Percentiles rank a stretch among this genome's conserved stretches.
phyloP scores from a whole-genome alignment of 2,888 invertebrate species.

The Subacronicta megacephala region DNA sequence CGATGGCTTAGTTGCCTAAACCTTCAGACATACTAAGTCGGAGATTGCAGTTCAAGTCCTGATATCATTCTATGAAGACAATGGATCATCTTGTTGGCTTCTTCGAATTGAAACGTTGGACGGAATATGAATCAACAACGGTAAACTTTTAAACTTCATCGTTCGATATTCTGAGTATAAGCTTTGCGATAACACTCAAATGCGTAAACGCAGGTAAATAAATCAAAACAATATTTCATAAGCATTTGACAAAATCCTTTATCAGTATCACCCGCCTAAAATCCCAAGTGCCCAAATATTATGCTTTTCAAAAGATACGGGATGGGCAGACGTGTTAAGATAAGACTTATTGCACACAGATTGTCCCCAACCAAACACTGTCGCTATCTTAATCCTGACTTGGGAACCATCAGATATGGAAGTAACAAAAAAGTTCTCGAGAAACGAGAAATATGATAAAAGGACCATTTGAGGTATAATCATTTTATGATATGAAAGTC shows the following conservation, averaged over 20 bases:
- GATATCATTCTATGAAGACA: too few relatives aligned
- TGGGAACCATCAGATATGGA: slow-evolving; percentile 47
- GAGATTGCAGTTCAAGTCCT: too few relatives aligned
- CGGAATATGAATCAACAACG: too few relatives aligned
- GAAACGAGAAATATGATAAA: slow-evolving; percentile 39
- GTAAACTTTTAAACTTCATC: too few relatives aligned
- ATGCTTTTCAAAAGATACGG: slow-evolving; percentile 69
- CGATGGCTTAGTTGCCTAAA: too few relatives aligned
- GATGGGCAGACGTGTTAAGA: slow-evolving; percentile 65
- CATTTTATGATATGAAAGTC: slow-evolving; percentile 7
- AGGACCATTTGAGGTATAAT: slow-evolving; percentile 7
- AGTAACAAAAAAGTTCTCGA: slow-evolving; percentile 36
- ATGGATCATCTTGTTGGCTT: too few relatives aligned
- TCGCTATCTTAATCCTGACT: slow-evolving; percentile 72
- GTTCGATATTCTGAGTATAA: too few relatives aligned
- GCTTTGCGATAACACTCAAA: not conserved
- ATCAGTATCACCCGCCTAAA: slow-evolving; percentile 47
- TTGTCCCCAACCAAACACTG: slow-evolving; percentile 67
- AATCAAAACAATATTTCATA: slow-evolving; percentile 45
- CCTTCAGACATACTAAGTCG: too few relatives aligned
- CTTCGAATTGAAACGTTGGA: too few relatives aligned
- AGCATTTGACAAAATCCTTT: slow-evolving; percentile 42
- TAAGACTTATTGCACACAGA: slow-evolving; percentile 68
- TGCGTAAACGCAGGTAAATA: slow-evolving; percentile 21
- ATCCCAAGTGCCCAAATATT: slow-evolving; percentile 77